These are phyloP conservation scores for Harpagus bidentatus DNA, from an alignment of 2,113 vertebrate genomes.

Conservation along the genomic window DNA sequence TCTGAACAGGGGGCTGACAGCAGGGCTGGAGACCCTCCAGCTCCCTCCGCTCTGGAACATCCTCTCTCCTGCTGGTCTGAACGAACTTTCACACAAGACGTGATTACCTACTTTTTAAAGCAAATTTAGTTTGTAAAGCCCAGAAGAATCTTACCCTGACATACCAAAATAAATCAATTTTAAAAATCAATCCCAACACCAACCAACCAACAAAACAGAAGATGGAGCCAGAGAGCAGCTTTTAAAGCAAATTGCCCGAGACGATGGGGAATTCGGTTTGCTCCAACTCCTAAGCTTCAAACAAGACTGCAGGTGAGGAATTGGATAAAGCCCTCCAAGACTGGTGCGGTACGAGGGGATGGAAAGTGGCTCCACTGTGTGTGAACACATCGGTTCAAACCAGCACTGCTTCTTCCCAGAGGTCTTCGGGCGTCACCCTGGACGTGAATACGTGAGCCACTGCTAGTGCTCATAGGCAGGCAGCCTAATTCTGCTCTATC, in stretches of 20 bases:
- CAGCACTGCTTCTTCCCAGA: neutral
- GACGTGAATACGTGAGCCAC: rapidly evolving
- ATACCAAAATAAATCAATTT: neutral
- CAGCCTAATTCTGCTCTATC: neutral
- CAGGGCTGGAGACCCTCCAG: neutral
- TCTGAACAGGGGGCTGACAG: neutral
- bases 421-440: neutral
- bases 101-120: neutral
- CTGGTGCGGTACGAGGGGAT: rapidly evolving
- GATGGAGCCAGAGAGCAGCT: slow-evolving; percentile 62
- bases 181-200: neutral
- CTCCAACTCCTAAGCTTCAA: neutral
- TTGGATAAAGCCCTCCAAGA: neutral
- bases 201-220: neutral
- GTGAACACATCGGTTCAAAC: neutral
- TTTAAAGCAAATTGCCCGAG: neutral
- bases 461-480: neutral
- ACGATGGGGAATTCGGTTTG: neutral
- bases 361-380: neutral
- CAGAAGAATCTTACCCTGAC: neutral
- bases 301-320: neutral
- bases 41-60: neutral
- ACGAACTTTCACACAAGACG: neutral
- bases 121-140: neutral
- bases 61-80: neutral